Conservation (phyloP, 2,888 invertebrate species). For the Andrena fulva region DNA sequence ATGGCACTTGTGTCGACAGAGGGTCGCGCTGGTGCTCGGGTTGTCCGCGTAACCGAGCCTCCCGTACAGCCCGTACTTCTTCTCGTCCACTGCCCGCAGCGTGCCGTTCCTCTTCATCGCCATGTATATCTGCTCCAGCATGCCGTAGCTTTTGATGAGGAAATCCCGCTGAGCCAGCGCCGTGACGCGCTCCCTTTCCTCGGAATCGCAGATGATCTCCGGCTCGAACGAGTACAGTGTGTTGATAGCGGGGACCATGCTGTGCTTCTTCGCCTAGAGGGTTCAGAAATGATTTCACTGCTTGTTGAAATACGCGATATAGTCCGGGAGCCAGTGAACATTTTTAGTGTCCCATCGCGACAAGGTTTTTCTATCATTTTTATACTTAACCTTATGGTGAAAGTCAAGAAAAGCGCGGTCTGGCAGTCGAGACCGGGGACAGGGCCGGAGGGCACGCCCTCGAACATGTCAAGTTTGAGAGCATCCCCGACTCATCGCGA, state of each 20-base stretch:
- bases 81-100: slow-evolving; percentile 88
- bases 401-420: too few relatives aligned
- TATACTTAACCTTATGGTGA: too few relatives aligned
- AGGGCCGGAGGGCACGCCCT: too few relatives aligned
- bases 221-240: slow-evolving; percentile 87
- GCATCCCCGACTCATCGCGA: too few relatives aligned
- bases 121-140: slow-evolving; percentile 89
- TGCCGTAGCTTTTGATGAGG: slow-evolving; percentile 89
- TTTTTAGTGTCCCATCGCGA: too few relatives aligned
- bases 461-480: too few relatives aligned
- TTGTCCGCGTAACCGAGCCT: slow-evolving; percentile 46
- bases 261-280: slow-evolving; percentile 71
- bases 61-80: slow-evolving; percentile 86
- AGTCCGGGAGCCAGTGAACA: too few relatives aligned
- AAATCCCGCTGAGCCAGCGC: slow-evolving; percentile 89
- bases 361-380: too few relatives aligned
- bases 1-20: slow-evolving; percentile 37
- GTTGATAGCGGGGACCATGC: slow-evolving; percentile 71
- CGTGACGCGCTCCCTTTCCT: slow-evolving; percentile 90
- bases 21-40: slow-evolving; percentile 9
- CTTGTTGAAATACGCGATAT: neutral
- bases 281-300: neutral
- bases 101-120: slow-evolving; percentile 90
- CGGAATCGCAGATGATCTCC: slow-evolving; percentile 89
- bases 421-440: too few relatives aligned